These are phyloP conservation scores for Poeciliopsis paucimaculata DNA, from an alignment of 2,797 vertebrate genomes.

Conservation along the genomic window DNA sequence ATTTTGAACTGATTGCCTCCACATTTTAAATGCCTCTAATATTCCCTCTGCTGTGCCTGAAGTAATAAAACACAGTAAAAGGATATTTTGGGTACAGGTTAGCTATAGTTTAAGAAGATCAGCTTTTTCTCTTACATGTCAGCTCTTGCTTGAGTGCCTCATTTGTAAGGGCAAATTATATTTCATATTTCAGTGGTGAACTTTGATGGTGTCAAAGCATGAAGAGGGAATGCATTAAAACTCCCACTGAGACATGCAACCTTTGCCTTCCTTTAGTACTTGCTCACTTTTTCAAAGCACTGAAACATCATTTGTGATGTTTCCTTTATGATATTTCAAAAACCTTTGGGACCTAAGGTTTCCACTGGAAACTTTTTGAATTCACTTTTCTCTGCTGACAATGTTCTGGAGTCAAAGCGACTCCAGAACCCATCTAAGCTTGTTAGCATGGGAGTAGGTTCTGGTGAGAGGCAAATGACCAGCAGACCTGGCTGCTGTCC, in stretches of 20 bases:
- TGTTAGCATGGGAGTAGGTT: slow-evolving; percentile 71
- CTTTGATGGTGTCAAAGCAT: slow-evolving; percentile 43
- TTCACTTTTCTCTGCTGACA: slow-evolving; percentile 23
- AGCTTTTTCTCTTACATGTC: slow-evolving; percentile 52
- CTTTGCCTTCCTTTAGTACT: slow-evolving; percentile 1
- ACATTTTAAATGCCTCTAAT: slow-evolving; percentile 26
- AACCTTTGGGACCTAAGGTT: too few relatives aligned
- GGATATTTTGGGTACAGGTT: slow-evolving; percentile 36
- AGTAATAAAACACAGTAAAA: slow-evolving; percentile 19
- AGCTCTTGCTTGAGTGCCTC: slow-evolving; percentile 55
- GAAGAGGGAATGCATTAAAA: slow-evolving; percentile 18
- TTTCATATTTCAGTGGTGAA: slow-evolving; percentile 41
- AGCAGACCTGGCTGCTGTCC: slow-evolving; percentile 52
- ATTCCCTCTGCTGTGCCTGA: slow-evolving; percentile 23
- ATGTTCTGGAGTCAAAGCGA: slow-evolving; percentile 43
- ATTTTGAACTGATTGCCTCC: not conserved
- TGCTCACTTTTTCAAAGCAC: not conserved
- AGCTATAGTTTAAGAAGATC: slow-evolving; percentile 33
- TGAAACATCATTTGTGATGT: slow-evolving; percentile 14
- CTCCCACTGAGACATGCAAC: slow-evolving; percentile 20
- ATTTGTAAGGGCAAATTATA: slow-evolving; percentile 50
- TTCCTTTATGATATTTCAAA: too few relatives aligned
- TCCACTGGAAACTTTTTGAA: slow-evolving; percentile 40
- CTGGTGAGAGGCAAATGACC: slow-evolving; percentile 62
- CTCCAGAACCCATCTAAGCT: slow-evolving; percentile 46